Percentiles rank a stretch among this genome's conserved stretches.
These are phyloP conservation scores for Sarcoramphus papa DNA, from an alignment of 2,797 vertebrate species.

Conservation along the genomic window DNA sequence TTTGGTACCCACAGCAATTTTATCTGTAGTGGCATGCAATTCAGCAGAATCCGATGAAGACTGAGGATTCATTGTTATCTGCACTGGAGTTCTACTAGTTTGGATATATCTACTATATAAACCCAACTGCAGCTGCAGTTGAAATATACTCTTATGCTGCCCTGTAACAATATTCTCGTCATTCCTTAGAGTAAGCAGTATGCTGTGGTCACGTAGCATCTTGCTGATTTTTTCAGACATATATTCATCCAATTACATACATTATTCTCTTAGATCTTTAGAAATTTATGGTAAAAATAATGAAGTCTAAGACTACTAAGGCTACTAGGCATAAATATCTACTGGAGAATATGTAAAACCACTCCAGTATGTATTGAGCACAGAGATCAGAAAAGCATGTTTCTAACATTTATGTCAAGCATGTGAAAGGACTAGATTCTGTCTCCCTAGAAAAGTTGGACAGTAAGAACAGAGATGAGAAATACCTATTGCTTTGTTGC, in stretches of 20 bases:
- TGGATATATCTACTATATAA: neutral
- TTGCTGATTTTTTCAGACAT: neutral
- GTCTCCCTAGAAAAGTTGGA: neutral
- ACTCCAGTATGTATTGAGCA: neutral
- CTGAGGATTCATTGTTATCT: neutral
- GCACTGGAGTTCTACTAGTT: neutral
- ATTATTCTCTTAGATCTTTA: neutral
- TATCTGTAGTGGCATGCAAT: neutral
- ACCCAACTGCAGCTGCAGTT: neutral
- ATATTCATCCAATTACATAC: neutral
- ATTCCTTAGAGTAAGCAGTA: neutral
- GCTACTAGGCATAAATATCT: neutral
- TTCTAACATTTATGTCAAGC: neutral
- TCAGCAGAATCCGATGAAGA: neutral
- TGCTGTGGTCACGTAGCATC: neutral
- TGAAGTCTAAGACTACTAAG: neutral
- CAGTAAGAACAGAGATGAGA: neutral
- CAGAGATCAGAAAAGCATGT: neutral
- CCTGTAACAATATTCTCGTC: neutral
- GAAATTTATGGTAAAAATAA: neutral
- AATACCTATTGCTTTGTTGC: neutral
- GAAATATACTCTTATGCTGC: neutral
- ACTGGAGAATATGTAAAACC: neutral
- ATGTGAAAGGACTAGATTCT: neutral
- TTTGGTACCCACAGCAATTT: neutral